phyloP scores from a whole-genome alignment of 2,888 invertebrate genomes.

The Myathropa florea region DNA sequence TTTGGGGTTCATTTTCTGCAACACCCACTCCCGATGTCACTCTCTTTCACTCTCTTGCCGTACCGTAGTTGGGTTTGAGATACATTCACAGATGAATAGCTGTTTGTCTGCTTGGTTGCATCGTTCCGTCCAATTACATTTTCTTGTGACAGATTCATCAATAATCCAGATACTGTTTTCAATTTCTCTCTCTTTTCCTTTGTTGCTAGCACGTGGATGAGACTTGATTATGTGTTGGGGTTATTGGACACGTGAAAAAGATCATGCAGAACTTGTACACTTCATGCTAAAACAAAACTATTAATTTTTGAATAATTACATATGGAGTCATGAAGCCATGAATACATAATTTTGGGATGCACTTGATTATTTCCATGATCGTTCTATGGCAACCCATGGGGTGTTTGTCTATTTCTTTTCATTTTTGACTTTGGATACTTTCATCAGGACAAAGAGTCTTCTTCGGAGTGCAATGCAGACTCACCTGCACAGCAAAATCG shows the following conservation, averaged over 20 bases:
- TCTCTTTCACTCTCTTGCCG: slow-evolving; percentile 57
- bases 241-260: slow-evolving; percentile 45
- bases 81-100: slow-evolving; percentile 72
- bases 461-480: too few relatives aligned
- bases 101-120: slow-evolving; percentile 72
- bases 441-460: too few relatives aligned
- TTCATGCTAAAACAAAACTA: background rate
- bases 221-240: slow-evolving; percentile 21
- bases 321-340: background rate
- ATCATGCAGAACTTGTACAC: slow-evolving; percentile 15
- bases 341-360: too few relatives aligned
- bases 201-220: background rate
- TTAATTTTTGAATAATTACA: background rate
- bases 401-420: too few relatives aligned
- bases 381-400: too few relatives aligned
- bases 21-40: slow-evolving; percentile 21
- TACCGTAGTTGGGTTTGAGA: slow-evolving; percentile 54
- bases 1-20: slow-evolving; percentile 48
- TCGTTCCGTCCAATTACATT: slow-evolving; percentile 73
- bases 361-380: too few relatives aligned
- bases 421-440: too few relatives aligned
- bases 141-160: slow-evolving; percentile 73
- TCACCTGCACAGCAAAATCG: too few relatives aligned
- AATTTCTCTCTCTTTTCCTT: slow-evolving; percentile 50
- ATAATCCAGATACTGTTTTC: slow-evolving; percentile 72